These are phyloP conservation scores for Stegana nigrithorax DNA, from an alignment of 2,888 invertebrate genomes.

Conservation along the genomic window DNA sequence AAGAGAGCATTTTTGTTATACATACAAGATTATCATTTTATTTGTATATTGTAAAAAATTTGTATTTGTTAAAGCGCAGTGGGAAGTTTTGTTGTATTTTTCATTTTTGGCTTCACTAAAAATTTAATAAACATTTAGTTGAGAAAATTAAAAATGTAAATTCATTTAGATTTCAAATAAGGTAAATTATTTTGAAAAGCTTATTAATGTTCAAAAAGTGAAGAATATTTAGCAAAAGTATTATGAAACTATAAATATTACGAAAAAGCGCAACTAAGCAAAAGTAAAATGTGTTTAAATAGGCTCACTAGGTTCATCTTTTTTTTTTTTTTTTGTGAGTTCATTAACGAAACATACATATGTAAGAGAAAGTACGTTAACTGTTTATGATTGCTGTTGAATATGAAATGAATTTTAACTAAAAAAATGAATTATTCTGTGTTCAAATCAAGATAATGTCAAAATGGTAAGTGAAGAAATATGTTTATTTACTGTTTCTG, in stretches of 20 bases:
- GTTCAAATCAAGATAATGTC: no score
- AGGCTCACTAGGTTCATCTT: no score
- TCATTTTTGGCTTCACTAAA: slow-evolving; percentile 57
- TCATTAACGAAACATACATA: no score
- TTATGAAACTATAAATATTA: no score
- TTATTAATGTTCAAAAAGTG: no score
- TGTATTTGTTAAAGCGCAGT: slow-evolving; percentile 67
- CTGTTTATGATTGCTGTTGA: no score
- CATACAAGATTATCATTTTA: slow-evolving; percentile 14
- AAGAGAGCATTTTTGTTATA: slow-evolving; percentile 26
- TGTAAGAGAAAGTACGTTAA: no score
- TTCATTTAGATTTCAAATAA: slow-evolving; percentile 4
- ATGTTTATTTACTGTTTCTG: no score
- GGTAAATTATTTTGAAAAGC: slow-evolving; percentile 23
- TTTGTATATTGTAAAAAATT: slow-evolving; percentile 35
- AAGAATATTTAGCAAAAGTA: slow-evolving; percentile 20
- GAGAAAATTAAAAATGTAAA: slow-evolving; percentile 26
- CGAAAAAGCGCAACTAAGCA: slow-evolving; percentile 16
- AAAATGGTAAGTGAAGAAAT: no score
- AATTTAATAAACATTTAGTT: slow-evolving; percentile 43
- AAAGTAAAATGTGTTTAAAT: not conserved
- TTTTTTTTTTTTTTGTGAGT: no score
- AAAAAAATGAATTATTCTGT: no score
- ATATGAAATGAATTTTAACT: no score
- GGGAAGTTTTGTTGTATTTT: slow-evolving; percentile 68